Conservation (phyloP, 2,797 vertebrate species). For the Mareca strepera region DNA sequence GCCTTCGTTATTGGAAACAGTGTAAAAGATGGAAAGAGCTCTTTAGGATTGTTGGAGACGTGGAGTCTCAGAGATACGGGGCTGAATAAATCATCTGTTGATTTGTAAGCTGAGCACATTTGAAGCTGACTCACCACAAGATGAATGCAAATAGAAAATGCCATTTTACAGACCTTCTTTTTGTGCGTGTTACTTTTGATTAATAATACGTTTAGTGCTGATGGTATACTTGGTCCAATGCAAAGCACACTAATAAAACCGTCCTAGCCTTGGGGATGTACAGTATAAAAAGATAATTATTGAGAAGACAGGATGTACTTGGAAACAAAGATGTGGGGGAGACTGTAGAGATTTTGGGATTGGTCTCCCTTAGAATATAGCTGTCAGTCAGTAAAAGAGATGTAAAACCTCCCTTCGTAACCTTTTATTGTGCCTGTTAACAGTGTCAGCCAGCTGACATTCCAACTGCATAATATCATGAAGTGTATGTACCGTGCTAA, state of each 20-base stretch:
- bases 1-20: background rate
- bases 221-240: slow-evolving; percentile 13
- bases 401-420: background rate
- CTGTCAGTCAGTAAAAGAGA: slow-evolving; percentile 7
- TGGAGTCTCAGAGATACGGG: background rate
- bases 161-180: slow-evolving; percentile 41
- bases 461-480: background rate
- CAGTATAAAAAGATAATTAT: slow-evolving; percentile 37
- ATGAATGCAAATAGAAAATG: slow-evolving; percentile 54
- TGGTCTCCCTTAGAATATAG: slow-evolving; percentile 12
- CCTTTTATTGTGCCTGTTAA: slow-evolving; percentile 34
- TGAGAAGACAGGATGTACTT: slow-evolving; percentile 17
- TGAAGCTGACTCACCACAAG: slow-evolving; percentile 54
- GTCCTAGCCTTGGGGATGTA: background rate
- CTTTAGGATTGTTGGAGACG: background rate
- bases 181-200: slow-evolving; percentile 48
- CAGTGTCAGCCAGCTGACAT: background rate
- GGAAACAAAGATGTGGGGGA: slow-evolving; percentile 18
- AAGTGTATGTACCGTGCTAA: background rate
- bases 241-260: slow-evolving; percentile 13
- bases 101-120: slow-evolving; percentile 48
- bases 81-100: slow-evolving; percentile 35
- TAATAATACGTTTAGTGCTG: slow-evolving; percentile 40
- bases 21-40: background rate
- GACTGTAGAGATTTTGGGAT: background rate